Base-by-base conservation (phyloP, 2,888 invertebrate genomes). In the Agriopis marginaria region DNA sequence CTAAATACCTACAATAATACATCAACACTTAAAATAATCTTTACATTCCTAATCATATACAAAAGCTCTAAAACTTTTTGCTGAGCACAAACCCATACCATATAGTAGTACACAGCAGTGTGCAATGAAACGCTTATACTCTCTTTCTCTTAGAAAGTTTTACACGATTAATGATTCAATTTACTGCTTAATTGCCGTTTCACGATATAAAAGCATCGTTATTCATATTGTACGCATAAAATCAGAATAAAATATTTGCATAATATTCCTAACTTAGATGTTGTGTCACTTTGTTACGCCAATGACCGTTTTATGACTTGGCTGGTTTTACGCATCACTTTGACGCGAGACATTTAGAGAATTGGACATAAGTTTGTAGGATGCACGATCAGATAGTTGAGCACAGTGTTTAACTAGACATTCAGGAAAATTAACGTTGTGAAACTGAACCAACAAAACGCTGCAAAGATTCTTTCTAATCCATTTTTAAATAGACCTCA, bases 71-170 rank as follows among this genome's bases (percentile, higher is more conserved):
- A 54, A 11, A 32, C 12, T 1, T 2, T n/a, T 9, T 7, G 5
- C 32, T 39, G 7, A 55, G 42, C 14, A 4, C 14, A 42, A 55
- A 39, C 23, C 54, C 14, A 39, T 9, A 40, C 40, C n/a, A 39
- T 42, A 42, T 40, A 14, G n/a, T 0, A 39, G 3, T 12, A 39
- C 39, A 32, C 9, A 39, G 12, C 39, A 10, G 32, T 32, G 32
- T 53, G 53, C 54, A 54, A 39, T 39, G 39, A 54, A 39, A 39
- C 7, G 12, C 4, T 54, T 39, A 12, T 32, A 59, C 23, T 42
- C 53, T 67, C 59, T 67, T 50, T 71, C 66, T 55, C 61, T 71
- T 71, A 67, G 71, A 71, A 71, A 71, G 71, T 71, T 71, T 61
- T 62, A 66, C 61, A 49, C 61, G 58, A 71, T 61, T 63, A 60